These are phyloP conservation scores for Drosophila orena DNA, from an alignment of 1,140 invertebrate species.

Conservation along the genomic window DNA sequence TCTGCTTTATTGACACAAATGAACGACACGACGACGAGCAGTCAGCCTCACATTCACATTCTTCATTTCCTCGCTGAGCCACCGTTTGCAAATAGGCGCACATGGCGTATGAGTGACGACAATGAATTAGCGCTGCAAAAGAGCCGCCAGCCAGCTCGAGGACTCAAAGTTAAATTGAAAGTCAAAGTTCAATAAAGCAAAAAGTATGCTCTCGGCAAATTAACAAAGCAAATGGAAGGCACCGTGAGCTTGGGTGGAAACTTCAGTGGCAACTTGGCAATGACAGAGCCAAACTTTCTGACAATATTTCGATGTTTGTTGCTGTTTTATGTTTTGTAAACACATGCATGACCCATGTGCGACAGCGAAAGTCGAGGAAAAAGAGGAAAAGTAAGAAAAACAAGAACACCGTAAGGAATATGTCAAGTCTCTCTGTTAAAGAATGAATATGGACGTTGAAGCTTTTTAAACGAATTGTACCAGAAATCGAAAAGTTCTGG, in stretches of 20 bases:
- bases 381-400: conserved; percentile 10
- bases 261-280: conserved; percentile 72
- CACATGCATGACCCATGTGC: conserved; percentile 69
- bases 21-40: conserved; percentile 42
- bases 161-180: conserved; percentile 80
- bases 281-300: conserved; percentile 75
- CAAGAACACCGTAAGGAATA: conserved; percentile 18
- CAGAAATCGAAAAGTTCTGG: conserved; percentile 6
- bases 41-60: conserved; percentile 4
- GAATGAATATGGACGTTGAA: conserved; percentile 6
- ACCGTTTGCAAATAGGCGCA: conserved; percentile 36
- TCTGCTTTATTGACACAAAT: conserved; percentile 72
- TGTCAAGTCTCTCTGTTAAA: background rate
- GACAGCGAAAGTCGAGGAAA: conserved; percentile 47
- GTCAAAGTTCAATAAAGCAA: conserved; percentile 80
- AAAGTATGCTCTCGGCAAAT: conserved; percentile 55
- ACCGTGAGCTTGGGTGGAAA: conserved; percentile 34
- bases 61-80: background rate
- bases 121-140: conserved; percentile 64
- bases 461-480: conserved; percentile 19
- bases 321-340: conserved; percentile 71
- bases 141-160: conserved; percentile 28
- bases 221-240: conserved; percentile 24
- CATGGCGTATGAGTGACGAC: conserved; percentile 68
- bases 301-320: conserved; percentile 57